Conservation (phyloP, 2,888 invertebrate genomes). For the Chrysolina haemoptera region DNA sequence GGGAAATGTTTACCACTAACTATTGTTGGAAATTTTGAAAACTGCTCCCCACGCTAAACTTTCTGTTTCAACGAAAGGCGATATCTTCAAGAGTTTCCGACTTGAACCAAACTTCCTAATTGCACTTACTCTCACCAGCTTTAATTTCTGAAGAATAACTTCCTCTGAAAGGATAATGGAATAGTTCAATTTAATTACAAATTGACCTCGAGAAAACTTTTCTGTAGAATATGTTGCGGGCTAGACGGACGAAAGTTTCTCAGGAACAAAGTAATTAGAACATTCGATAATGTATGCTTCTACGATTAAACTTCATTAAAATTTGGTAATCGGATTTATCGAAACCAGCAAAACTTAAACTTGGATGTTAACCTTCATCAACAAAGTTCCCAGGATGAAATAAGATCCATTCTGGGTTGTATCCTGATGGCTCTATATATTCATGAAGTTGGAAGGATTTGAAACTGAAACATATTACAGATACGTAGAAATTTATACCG, state of each 20-base stretch:
- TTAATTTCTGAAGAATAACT: conserved; percentile 9
- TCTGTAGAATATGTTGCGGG: conserved; percentile 5
- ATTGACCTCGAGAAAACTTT: conserved; percentile 17
- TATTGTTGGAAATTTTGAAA: too few relatives aligned
- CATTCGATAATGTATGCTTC: conserved; percentile 32
- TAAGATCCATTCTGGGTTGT: conserved; percentile 42
- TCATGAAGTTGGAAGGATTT: conserved; percentile 29
- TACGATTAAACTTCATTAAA: conserved; percentile 39
- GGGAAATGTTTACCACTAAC: too few relatives aligned
- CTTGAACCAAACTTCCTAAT: conserved; percentile 2
- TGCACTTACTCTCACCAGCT: conserved; percentile 10
- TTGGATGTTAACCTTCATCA: conserved; percentile 45
- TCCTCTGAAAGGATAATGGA: conserved; percentile 16
- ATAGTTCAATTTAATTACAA: conserved; percentile 17
- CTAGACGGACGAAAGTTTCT: conserved; percentile 5
- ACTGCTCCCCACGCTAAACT: not conserved
- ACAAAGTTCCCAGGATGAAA: conserved; percentile 45
- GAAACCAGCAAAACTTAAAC: conserved; percentile 37
- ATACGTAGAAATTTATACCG: not conserved
- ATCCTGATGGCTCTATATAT: conserved; percentile 37
- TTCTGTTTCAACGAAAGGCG: not conserved
- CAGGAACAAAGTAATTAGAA: conserved; percentile 26
- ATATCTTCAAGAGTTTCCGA: not conserved
- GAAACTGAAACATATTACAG: not conserved
- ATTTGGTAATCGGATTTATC: conserved; percentile 43